phyloP scores from a whole-genome alignment of 2,888 invertebrate species.

The Venustoraphidia nigricollis region DNA sequence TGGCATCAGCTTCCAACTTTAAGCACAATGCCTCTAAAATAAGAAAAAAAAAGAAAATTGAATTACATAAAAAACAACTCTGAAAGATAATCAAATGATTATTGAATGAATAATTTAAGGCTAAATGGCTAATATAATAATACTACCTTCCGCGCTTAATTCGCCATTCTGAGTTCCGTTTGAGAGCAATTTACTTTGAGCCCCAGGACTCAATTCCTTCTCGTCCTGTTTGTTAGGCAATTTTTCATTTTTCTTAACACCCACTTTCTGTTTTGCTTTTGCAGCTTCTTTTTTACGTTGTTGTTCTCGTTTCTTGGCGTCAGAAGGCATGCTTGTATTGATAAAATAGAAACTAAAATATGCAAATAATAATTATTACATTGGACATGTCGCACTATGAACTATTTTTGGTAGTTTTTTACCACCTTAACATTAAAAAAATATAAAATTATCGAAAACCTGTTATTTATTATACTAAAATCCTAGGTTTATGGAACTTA shows the following conservation, averaged over 20 bases:
- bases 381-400: too few relatives aligned
- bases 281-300: constrained; percentile 95
- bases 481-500: too few relatives aligned
- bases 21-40: constrained; percentile 61
- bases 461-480: too few relatives aligned
- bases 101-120: constrained; percentile 1
- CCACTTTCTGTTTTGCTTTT: constrained; percentile 42
- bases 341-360: too few relatives aligned
- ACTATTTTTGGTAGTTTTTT: too few relatives aligned
- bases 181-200: constrained; percentile 17
- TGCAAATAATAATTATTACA: too few relatives aligned
- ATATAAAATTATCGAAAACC: too few relatives aligned
- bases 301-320: constrained; percentile 94
- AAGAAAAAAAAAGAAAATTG: neutral
- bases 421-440: too few relatives aligned
- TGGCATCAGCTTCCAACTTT: constrained; percentile 79
- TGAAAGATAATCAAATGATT: constrained; percentile 1
- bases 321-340: constrained; percentile 74
- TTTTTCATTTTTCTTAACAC: constrained; percentile 29
- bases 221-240: constrained; percentile 32
- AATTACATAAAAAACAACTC: constrained; percentile 6
- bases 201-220: constrained; percentile 33
- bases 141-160: constrained; percentile 56
- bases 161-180: constrained; percentile 37
- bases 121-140: neutral